These are phyloP conservation scores for Sebastiscus tertius DNA, from an alignment of 2,797 vertebrate species.

Conservation along the genomic window DNA sequence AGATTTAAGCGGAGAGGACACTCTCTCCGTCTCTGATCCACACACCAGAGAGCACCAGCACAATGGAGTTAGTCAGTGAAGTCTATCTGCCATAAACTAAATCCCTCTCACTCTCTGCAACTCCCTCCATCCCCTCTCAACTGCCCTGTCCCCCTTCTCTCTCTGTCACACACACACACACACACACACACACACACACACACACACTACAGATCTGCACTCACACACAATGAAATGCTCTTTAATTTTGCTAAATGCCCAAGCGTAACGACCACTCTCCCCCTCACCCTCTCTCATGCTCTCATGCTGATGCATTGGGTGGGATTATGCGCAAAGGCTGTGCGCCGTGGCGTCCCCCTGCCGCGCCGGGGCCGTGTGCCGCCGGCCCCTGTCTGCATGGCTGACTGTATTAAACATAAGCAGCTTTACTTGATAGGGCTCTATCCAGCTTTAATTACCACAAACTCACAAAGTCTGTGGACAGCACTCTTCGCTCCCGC, in stretches of 20 bases:
- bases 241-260: slow-evolving; percentile 71
- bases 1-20: slow-evolving; percentile 62
- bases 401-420: slow-evolving; percentile 86
- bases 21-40: slow-evolving; percentile 62
- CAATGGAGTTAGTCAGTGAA: slow-evolving; percentile 74
- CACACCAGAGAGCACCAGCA: slow-evolving; percentile 60
- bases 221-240: slow-evolving; percentile 63
- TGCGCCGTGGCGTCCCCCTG: slow-evolving; percentile 42
- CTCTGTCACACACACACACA: background rate
- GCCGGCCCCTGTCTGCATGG: slow-evolving; percentile 72
- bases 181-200: slow-evolving; percentile 1
- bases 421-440: slow-evolving; percentile 85
- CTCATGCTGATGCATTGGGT: slow-evolving; percentile 70
- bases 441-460: slow-evolving; percentile 86
- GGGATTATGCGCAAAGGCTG: slow-evolving; percentile 74
- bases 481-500: slow-evolving; percentile 58
- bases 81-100: slow-evolving; percentile 73
- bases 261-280: slow-evolving; percentile 38
- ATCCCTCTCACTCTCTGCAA: slow-evolving; percentile 67
- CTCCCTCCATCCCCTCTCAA: slow-evolving; percentile 49
- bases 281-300: slow-evolving; percentile 28
- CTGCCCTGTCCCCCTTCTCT: slow-evolving; percentile 20
- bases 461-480: slow-evolving; percentile 78
- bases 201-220: background rate
- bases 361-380: slow-evolving; percentile 43